Evolutionary conservation across 2,888 invertebrate species (phyloP).

Genomic region (Heliothis peltigera): DNA sequence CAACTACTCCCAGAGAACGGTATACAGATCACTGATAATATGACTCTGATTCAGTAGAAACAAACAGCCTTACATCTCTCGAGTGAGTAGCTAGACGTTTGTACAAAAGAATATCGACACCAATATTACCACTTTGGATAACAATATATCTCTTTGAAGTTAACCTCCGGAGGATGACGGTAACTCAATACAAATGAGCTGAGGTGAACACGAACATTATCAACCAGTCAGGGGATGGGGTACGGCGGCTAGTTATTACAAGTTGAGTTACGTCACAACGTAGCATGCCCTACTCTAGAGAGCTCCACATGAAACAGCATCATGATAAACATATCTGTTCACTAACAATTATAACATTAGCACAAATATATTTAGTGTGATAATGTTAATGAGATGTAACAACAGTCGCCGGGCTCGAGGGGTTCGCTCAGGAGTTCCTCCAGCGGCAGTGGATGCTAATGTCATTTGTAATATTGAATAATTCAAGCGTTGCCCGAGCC

Average conservation of each 20-base stretch:
- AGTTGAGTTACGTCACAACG: too few relatives aligned
- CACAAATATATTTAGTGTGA: conserved; percentile 30
- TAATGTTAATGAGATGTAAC: conserved; percentile 12
- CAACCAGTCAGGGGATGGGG: too few relatives aligned
- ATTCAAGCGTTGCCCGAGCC: conserved; percentile 62
- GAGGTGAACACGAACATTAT: background rate
- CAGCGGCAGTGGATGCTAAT: conserved; percentile 65
- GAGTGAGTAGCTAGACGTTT: conserved; percentile 6
- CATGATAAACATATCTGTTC: too few relatives aligned
- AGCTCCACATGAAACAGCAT: too few relatives aligned
- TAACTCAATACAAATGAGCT: background rate
- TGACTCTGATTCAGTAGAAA: conserved; percentile 16
- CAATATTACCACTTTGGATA: background rate
- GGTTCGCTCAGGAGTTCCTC: conserved; percentile 57
- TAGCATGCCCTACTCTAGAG: too few relatives aligned
- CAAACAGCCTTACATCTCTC: conserved; percentile 1
- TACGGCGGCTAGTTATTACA: too few relatives aligned
- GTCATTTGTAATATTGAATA: conserved; percentile 75
- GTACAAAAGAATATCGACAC: conserved; percentile 18
- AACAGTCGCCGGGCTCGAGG: conserved; percentile 1
- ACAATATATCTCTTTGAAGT: conserved; percentile 1
- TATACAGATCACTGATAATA: conserved; percentile 2
- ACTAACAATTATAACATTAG: conserved; percentile 20
- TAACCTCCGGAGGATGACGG: background rate
- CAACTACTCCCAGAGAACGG: conserved; percentile 9